A percentile compares a stretch with the other conserved stretches of the same genome.
Conservation (phyloP, 2,113 vertebrate species). For the Canis aureus region DNA sequence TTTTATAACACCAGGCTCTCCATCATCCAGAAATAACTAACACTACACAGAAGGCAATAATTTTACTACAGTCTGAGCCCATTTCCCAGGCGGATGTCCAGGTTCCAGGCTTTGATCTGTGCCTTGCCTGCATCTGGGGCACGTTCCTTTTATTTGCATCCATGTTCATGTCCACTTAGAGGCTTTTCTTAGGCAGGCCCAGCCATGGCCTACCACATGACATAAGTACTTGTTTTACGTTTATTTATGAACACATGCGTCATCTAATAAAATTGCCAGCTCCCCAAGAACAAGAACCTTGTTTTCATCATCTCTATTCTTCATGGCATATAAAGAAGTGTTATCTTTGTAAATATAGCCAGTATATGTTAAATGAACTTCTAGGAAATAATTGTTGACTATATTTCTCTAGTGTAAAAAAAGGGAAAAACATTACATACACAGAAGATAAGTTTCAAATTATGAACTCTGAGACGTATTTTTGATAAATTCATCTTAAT, state of each 20-base stretch:
- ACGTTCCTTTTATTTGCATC: neutral
- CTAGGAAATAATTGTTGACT: slow-evolving; percentile 26
- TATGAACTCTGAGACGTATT: neutral
- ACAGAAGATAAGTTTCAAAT: neutral
- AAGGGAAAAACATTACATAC: neutral
- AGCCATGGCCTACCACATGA: neutral
- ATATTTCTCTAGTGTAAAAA: slow-evolving; percentile 3
- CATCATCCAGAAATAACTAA: neutral
- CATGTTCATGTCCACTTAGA: neutral
- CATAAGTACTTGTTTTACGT: neutral
- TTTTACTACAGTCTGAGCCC: neutral
- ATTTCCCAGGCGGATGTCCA: neutral
- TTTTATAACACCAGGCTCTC: neutral
- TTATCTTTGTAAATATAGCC: neutral
- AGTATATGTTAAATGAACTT: neutral
- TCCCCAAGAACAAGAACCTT: neutral
- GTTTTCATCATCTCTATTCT: neutral
- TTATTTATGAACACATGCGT: neutral
- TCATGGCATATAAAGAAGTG: neutral
- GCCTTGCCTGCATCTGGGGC: neutral
- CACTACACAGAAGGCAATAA: neutral
- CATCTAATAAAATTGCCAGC: neutral
- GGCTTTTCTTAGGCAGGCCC: neutral
- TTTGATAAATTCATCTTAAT: neutral
- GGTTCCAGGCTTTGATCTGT: neutral